These are phyloP conservation scores for Morpho deidamia DNA, from an alignment of 2,888 invertebrate genomes.

Conservation along the genomic window DNA sequence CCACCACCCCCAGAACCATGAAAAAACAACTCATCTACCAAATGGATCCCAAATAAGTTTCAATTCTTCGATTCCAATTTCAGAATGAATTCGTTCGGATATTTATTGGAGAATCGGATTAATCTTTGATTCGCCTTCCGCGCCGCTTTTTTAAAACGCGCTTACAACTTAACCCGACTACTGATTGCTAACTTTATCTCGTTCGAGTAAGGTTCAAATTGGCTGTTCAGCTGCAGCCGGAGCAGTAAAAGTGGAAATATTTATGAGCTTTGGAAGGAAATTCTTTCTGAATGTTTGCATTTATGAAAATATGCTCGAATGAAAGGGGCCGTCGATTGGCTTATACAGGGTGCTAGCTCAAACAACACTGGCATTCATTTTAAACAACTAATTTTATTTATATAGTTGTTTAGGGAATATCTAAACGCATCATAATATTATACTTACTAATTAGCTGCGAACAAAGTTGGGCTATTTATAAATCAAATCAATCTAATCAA, in stretches of 20 bases:
- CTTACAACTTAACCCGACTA: conserved; percentile 44
- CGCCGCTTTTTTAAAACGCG: conserved; percentile 65
- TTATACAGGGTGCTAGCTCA: conserved; percentile 32
- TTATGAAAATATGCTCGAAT: conserved; percentile 77
- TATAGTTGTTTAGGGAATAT: too few relatives aligned
- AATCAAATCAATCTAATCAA: too few relatives aligned
- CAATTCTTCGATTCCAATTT: conserved; percentile 48
- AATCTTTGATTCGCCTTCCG: conserved; percentile 68
- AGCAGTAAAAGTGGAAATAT: conserved; percentile 74
- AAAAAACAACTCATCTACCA: conserved; percentile 72
- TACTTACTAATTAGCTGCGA: too few relatives aligned
- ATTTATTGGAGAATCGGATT: conserved; percentile 74
- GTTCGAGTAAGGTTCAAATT: conserved; percentile 33
- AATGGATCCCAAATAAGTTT: conserved; percentile 68
- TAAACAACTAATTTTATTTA: too few relatives aligned
- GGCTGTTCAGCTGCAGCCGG: conserved; percentile 30
- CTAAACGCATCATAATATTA: too few relatives aligned
- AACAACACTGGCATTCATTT: too few relatives aligned
- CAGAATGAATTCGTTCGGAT: conserved; percentile 64
- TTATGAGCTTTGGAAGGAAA: conserved; percentile 77
- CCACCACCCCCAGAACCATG: conserved; percentile 35
- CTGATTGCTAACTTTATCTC: not conserved
- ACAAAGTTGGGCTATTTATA: too few relatives aligned
- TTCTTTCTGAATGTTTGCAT: conserved; percentile 77
- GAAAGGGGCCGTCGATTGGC: conserved; percentile 46